phyloP scores from a whole-genome alignment of 2,888 invertebrate genomes.

The Thera britannica region DNA sequence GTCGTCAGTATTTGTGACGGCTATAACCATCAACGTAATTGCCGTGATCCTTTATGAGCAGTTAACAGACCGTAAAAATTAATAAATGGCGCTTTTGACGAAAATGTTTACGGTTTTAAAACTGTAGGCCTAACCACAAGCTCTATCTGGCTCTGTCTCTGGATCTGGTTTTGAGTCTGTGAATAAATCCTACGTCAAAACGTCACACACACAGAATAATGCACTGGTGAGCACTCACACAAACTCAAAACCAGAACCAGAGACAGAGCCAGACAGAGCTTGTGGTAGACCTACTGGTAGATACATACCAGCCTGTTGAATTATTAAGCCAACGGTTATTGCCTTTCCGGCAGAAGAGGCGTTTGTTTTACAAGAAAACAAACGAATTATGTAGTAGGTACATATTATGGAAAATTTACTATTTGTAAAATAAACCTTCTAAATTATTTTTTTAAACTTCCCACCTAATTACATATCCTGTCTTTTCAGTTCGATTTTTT shows the following conservation, averaged over 20 bases:
- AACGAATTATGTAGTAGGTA: background rate
- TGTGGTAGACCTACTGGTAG: constrained; percentile 2
- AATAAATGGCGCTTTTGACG: constrained; percentile 38
- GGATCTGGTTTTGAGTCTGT: no score
- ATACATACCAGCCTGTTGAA: constrained; percentile 17
- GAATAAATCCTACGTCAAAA: no score
- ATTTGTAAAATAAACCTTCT: no score
- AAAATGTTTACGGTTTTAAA: constrained; percentile 38
- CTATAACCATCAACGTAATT: constrained; percentile 61
- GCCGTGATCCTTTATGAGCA: constrained; percentile 44
- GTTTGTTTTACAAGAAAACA: background rate
- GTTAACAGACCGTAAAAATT: constrained; percentile 44
- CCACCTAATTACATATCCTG: no score
- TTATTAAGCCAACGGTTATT: constrained; percentile 17
- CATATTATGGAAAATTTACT: no score
- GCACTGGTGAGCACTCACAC: no score
- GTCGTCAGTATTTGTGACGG: constrained; percentile 66
- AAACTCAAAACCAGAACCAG: no score
- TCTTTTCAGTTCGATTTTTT: no score
- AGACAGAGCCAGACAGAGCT: no score
- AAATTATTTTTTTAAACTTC: no score
- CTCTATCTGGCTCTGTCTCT: no score
- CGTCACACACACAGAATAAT: no score
- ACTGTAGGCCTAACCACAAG: background rate
- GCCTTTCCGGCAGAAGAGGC: background rate